A percentile compares a stretch with the other conserved stretches of the same genome.
These are phyloP conservation scores for Triplophysa tibetana DNA, from an alignment of 2,113 vertebrate genomes.

Conservation along the genomic window DNA sequence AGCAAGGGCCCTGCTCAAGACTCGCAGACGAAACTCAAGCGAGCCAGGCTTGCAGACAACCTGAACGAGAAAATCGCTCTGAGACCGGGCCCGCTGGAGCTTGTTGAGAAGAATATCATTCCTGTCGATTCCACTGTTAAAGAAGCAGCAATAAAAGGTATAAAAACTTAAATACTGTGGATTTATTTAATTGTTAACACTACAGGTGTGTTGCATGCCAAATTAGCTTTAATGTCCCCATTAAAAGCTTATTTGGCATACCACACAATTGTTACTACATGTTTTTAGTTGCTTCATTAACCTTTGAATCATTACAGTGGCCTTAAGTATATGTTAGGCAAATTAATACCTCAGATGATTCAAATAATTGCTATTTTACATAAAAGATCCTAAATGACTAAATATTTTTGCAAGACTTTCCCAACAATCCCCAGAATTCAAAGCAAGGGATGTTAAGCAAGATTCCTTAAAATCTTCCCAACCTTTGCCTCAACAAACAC, in stretches of 20 bases:
- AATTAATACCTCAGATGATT: no score
- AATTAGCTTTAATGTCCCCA: no score
- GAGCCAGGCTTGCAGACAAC: conserved; percentile 85
- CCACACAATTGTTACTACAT: no score
- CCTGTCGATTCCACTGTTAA: conserved; percentile 84
- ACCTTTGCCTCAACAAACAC: conserved; percentile 42
- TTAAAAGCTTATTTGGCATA: no score
- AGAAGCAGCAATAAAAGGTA: conserved; percentile 86
- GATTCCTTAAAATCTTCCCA: conserved; percentile 48
- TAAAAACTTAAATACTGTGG: background rate
- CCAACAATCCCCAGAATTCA: background rate
- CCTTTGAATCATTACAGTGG: no score
- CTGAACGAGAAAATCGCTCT: conserved; percentile 91
- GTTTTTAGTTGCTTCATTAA: no score
- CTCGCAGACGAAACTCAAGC: conserved; percentile 88
- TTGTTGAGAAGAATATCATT: conserved; percentile 93
- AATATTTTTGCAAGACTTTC: background rate
- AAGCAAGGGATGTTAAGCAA: conserved; percentile 31
- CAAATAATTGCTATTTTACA: background rate
- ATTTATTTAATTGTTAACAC: background rate
- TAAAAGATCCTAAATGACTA: background rate
- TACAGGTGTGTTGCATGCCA: background rate
- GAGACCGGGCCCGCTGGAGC: conserved; percentile 86
- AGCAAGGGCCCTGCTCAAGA: conserved; percentile 79
- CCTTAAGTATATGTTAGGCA: no score